Evolutionary conservation across 2,888 invertebrate species (phyloP).

Genomic region (Fragum sueziense): DNA sequence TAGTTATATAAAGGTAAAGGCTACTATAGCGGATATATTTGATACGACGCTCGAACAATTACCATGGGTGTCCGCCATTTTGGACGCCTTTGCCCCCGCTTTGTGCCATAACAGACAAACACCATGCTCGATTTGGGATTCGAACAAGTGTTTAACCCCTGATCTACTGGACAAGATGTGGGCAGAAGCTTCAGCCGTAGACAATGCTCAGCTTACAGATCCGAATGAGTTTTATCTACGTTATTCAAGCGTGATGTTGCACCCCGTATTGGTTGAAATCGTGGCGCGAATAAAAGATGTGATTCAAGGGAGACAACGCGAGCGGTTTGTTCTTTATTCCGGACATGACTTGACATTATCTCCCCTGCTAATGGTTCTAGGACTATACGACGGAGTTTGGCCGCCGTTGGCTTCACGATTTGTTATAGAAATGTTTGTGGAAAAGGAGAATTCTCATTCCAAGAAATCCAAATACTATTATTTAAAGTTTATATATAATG

Average conservation of each 20-base stretch:
- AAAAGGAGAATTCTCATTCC: constrained; percentile 6
- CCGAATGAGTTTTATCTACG: constrained; percentile 79
- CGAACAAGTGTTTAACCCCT: constrained; percentile 64
- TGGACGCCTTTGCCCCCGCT: constrained; percentile 92
- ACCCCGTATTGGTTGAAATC: constrained; percentile 92
- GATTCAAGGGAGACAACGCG: constrained; percentile 29
- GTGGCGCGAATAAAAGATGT: constrained; percentile 81
- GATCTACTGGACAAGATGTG: constrained; percentile 66
- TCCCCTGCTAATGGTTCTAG: constrained; percentile 91
- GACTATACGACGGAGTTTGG: constrained; percentile 86
- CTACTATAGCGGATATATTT: constrained; percentile 88
- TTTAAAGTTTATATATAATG: constrained; percentile 92
- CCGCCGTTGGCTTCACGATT: constrained; percentile 94
- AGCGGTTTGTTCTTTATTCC: constrained; percentile 89
- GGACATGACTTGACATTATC: constrained; percentile 96
- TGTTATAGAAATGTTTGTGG: constrained; percentile 92
- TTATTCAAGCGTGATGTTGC: constrained; percentile 89
- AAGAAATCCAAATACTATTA: constrained; percentile 86
- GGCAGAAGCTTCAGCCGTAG: constrained; percentile 65
- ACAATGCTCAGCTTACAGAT: constrained; percentile 36
- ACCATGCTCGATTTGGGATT: constrained; percentile 87
- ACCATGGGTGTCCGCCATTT: constrained; percentile 86
- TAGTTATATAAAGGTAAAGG: constrained; percentile 85
- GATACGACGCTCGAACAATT: constrained; percentile 85
- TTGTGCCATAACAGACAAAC: constrained; percentile 92